Evolutionary conservation across 2,888 invertebrate genomes (phyloP).

Genomic region (Cephus pulcher): DNA sequence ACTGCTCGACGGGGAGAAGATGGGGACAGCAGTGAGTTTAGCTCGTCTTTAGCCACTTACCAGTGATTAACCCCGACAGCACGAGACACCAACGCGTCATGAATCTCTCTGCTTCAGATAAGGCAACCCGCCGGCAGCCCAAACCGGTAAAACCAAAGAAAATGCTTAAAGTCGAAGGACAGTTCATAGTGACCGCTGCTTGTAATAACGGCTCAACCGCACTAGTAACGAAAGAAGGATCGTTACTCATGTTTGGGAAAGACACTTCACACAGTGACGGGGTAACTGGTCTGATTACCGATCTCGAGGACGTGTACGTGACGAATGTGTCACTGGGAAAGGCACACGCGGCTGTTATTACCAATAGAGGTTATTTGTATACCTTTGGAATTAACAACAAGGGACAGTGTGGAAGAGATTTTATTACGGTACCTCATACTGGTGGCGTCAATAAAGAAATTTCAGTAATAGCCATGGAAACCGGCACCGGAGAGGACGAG

Average conservation of each 20-base stretch:
- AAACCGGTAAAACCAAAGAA: conserved; percentile 94
- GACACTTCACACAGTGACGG: conserved; percentile 89
- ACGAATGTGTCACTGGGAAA: conserved; percentile 84
- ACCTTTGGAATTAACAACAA: conserved; percentile 98
- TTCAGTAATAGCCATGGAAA: conserved; percentile 70
- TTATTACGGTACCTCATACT: conserved; percentile 69
- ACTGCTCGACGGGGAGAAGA: conserved; percentile 93
- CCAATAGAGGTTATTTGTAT: conserved; percentile 88
- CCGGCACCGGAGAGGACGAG: conserved; percentile 64
- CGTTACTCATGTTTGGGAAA: conserved; percentile 93
- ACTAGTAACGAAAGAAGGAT: conserved; percentile 89
- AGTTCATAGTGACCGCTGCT: conserved; percentile 84
- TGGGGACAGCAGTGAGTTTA: conserved; percentile 79
- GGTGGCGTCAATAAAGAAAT: conserved; percentile 65
- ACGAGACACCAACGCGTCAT: too few species aligned
- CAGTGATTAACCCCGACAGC: too few species aligned
- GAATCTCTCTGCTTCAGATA: conserved; percentile 51
- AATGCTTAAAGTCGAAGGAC: conserved; percentile 89
- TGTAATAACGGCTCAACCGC: conserved; percentile 97
- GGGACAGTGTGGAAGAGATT: conserved; percentile 95
- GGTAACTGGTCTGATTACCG: conserved; percentile 76
- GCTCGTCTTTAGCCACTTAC: background rate
- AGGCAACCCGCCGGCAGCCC: conserved; percentile 77
- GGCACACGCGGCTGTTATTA: conserved; percentile 93
- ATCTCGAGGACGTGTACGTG: conserved; percentile 79